Conservation (phyloP, 2,113 vertebrate species). For the Limanda limanda region DNA sequence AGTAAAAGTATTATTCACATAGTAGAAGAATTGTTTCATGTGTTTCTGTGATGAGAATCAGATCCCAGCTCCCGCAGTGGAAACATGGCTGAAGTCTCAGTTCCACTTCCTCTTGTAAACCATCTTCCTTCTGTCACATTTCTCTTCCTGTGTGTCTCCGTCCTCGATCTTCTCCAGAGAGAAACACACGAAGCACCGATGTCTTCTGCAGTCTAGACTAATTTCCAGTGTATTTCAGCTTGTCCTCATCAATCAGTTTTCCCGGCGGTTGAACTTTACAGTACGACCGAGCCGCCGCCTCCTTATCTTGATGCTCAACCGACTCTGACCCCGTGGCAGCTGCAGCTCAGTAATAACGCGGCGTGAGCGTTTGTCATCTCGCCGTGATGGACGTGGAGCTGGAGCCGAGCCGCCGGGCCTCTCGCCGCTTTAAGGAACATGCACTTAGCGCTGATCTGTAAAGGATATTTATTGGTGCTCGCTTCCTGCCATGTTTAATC, state of each 20-base stretch:
- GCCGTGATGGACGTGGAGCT: slow-evolving; percentile 18
- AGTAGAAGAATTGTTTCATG: too few species aligned
- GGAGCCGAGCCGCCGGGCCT: slow-evolving; percentile 45
- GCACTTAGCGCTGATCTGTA: slow-evolving; percentile 64
- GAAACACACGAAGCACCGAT: neutral
- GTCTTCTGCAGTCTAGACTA: neutral
- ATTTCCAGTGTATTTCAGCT: slow-evolving; percentile 17
- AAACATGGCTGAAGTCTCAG: neutral
- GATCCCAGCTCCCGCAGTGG: too few species aligned
- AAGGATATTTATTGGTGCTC: slow-evolving; percentile 70
- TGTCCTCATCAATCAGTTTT: slow-evolving; percentile 20
- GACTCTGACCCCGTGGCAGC: slow-evolving; percentile 3
- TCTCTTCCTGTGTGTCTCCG: too few species aligned
- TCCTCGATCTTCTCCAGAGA: neutral
- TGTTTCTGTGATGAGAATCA: too few species aligned
- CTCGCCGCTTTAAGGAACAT: slow-evolving; percentile 54
- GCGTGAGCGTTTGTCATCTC: slow-evolving; percentile 17
- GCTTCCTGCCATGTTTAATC: slow-evolving; percentile 75
- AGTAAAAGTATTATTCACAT: too few species aligned
- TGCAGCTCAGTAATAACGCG: neutral
- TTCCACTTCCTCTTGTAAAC: too few species aligned
- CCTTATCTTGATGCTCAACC: slow-evolving; percentile 21
- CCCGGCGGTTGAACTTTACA: neutral
- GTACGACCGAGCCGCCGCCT: slow-evolving; percentile 18
- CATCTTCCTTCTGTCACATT: neutral